phyloP scores from a whole-genome alignment of 2,113 vertebrate species.

The Bettongia penicillata region DNA sequence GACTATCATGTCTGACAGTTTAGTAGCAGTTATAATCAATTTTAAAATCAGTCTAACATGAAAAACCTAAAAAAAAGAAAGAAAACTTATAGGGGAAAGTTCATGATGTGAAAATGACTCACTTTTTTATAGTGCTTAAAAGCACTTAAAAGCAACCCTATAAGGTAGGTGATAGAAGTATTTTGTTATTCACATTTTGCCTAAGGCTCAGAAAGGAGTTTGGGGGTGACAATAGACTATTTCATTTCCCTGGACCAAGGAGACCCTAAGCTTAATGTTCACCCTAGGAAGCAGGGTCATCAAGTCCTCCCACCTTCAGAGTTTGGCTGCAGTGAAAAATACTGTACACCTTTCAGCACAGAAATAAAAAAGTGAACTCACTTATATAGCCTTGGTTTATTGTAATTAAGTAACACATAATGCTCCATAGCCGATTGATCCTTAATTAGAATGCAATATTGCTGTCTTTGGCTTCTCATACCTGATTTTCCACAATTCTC shows the following conservation, averaged over 20 bases:
- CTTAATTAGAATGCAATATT: neutral
- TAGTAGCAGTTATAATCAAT: constrained; percentile 26
- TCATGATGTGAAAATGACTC: neutral
- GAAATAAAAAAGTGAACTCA: neutral
- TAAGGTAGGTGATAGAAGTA: neutral
- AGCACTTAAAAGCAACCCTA: neutral
- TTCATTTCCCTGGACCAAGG: neutral
- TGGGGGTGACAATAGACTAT: neutral
- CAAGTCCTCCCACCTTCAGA: neutral
- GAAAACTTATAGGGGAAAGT: neutral
- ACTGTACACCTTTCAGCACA: neutral
- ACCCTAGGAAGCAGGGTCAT: neutral
- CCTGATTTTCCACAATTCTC: neutral
- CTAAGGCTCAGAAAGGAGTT: neutral
- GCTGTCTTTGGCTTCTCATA: neutral
- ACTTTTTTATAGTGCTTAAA: neutral
- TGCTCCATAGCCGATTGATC: neutral
- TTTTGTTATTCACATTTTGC: neutral
- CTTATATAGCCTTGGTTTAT: neutral
- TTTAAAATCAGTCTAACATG: neutral
- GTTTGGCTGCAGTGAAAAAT: neutral
- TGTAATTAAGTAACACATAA: neutral
- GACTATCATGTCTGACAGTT: constrained; percentile 32
- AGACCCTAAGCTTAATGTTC: neutral
- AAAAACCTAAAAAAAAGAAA: constrained; percentile 19